Conservation (phyloP, 2,888 invertebrate genomes). For the Phyllotreta cruciferae region DNA sequence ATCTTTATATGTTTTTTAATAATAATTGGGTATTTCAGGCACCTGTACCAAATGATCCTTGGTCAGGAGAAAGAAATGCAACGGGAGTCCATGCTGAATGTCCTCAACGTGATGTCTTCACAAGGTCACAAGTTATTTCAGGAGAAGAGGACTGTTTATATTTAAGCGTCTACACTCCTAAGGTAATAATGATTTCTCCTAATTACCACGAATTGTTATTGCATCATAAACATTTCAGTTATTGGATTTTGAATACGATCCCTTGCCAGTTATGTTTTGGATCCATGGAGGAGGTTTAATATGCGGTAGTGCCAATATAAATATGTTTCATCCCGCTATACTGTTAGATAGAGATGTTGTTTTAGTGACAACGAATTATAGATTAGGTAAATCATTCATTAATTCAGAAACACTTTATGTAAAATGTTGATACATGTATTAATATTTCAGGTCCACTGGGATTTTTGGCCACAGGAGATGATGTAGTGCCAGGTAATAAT, state of each 20-base stretch:
- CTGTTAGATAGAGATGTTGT: conserved; percentile 74
- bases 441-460: conserved; percentile 41
- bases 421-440: no score
- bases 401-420: no score
- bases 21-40: conserved; percentile 63
- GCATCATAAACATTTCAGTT: conserved; percentile 30
- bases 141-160: conserved; percentile 86
- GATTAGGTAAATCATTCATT: conserved; percentile 64
- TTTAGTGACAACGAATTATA: conserved; percentile 73
- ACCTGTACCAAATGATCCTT: conserved; percentile 68
- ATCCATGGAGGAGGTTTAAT: conserved; percentile 79
- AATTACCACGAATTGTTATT: neutral
- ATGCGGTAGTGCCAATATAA: conserved; percentile 68
- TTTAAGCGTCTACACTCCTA: conserved; percentile 73
- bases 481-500: conserved; percentile 58
- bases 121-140: conserved; percentile 67
- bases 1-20: no score
- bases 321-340: conserved; percentile 74
- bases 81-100: conserved; percentile 73
- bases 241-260: conserved; percentile 39
- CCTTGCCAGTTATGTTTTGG: conserved; percentile 76
- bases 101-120: conserved; percentile 73
- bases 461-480: conserved; percentile 56
- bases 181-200: conserved; percentile 48
- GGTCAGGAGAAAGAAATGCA: conserved; percentile 71